Evolutionary conservation across 2,797 vertebrate species (phyloP).

Genomic region (Cynodonichthys magdalenae): DNA sequence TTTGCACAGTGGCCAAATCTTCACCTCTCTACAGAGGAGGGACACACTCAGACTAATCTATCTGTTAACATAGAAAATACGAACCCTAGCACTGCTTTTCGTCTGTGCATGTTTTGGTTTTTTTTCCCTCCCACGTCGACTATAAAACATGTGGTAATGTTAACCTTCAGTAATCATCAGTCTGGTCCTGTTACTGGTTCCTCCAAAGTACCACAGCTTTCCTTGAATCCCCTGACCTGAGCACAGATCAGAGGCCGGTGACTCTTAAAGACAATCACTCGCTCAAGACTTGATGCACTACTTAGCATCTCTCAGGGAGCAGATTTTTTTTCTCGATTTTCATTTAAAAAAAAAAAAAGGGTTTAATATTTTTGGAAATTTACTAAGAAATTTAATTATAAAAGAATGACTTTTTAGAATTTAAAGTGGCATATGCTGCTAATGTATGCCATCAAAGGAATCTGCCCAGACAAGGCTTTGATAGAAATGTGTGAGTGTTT

Average conservation of each 20-base stretch:
- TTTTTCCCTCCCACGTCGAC: not conserved
- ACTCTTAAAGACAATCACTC: constrained; percentile 94
- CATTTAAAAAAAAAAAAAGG: constrained; percentile 78
- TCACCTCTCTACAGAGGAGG: constrained; percentile 2
- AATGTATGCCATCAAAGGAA: constrained; percentile 63
- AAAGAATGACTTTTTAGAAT: constrained; percentile 71
- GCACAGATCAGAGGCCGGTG: constrained; percentile 73
- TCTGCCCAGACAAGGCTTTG: constrained; percentile 94
- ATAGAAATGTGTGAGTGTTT: constrained; percentile 64
- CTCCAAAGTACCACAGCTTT: constrained; percentile 22
- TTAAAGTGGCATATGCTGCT: constrained; percentile 54
- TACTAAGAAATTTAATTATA: constrained; percentile 68
- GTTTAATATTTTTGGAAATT: constrained; percentile 81
- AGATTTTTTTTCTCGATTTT: constrained; percentile 84
- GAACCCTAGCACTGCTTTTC: constrained; percentile 11
- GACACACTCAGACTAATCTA: not conserved
- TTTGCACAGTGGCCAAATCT: constrained; percentile 63
- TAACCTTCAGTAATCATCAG: constrained; percentile 5
- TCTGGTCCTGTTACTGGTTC: constrained; percentile 23
- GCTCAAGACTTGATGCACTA: constrained; percentile 85
- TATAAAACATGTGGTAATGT: not conserved
- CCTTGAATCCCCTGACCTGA: constrained; percentile 37
- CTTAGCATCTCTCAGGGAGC: constrained; percentile 97
- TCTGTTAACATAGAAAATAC: constrained; percentile 17
- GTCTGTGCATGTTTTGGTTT: constrained; percentile 9